phyloP scores from a whole-genome alignment of 2,888 invertebrate genomes.

The Plebejus anna region DNA sequence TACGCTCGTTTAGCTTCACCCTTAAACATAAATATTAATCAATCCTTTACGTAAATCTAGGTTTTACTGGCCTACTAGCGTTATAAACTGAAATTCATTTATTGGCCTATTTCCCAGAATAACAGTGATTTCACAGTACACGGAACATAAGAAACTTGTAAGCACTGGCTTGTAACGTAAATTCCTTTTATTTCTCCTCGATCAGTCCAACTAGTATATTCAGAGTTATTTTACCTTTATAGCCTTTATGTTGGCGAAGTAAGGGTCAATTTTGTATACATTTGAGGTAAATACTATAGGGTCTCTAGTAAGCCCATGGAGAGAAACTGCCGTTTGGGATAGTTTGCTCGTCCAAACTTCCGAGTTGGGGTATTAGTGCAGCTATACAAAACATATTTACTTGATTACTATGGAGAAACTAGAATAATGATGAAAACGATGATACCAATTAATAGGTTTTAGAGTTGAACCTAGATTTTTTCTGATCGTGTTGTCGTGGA shows the following conservation, averaged over 20 bases:
- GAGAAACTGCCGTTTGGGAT: not conserved
- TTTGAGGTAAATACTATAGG: not conserved
- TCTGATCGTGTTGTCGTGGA: no score
- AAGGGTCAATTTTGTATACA: not conserved
- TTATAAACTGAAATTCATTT: not conserved
- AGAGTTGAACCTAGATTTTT: not conserved
- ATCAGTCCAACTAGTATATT: not conserved
- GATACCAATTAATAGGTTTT: not conserved
- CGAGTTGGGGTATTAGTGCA: not conserved
- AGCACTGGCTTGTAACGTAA: slow-evolving; percentile 8
- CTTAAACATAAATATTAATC: no score
- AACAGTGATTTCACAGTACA: not conserved
- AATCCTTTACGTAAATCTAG: no score
- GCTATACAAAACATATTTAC: not conserved
- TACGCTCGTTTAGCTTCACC: no score
- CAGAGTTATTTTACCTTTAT: not conserved
- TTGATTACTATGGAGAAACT: not conserved
- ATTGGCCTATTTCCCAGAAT: not conserved
- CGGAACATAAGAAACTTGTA: not conserved
- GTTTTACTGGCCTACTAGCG: not conserved
- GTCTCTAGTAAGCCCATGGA: not conserved
- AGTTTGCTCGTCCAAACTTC: not conserved
- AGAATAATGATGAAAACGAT: not conserved
- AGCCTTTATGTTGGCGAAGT: not conserved
- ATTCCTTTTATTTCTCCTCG: not conserved